These are phyloP conservation scores for Carollia perspicillata DNA, from an alignment of 2,113 vertebrate genomes.

Conservation along the genomic window DNA sequence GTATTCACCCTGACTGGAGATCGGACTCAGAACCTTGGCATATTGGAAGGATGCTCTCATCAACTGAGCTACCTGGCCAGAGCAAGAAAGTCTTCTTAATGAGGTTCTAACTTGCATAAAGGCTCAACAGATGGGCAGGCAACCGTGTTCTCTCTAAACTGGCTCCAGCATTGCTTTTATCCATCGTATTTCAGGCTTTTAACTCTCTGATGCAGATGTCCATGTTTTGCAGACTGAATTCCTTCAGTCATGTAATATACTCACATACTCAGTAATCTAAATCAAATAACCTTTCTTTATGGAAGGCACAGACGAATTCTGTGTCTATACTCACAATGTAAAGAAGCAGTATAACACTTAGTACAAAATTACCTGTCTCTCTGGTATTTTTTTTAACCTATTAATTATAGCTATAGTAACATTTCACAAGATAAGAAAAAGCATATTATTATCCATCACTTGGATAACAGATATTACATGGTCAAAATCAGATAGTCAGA, in stretches of 20 bases:
- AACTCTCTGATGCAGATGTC: slow-evolving; percentile 79
- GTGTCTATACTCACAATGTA: background rate
- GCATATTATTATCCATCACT: background rate
- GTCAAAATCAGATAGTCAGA: background rate
- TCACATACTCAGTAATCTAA: slow-evolving; percentile 75
- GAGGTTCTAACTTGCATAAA: background rate
- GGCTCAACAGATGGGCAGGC: slow-evolving; percentile 84
- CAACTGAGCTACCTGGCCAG: too few relatives aligned
- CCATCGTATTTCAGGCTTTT: slow-evolving; percentile 79
- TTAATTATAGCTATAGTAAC: background rate
- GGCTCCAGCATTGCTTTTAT: slow-evolving; percentile 78
- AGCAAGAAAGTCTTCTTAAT: background rate
- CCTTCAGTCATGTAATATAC: slow-evolving; percentile 79
- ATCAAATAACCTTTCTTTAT: slow-evolving; percentile 68
- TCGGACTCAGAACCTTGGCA: too few relatives aligned
- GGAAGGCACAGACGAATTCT: background rate
- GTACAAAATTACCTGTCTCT: background rate
- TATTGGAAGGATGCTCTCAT: too few relatives aligned
- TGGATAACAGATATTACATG: background rate
- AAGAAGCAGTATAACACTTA: background rate
- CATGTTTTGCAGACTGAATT: slow-evolving; percentile 84
- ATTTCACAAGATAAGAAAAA: background rate
- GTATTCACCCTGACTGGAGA: too few relatives aligned
- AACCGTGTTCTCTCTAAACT: slow-evolving; percentile 83
- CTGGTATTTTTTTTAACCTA: background rate